Evolutionary conservation across 2,888 invertebrate genomes (phyloP).

Genomic region (Orchesellides sinensis): DNA sequence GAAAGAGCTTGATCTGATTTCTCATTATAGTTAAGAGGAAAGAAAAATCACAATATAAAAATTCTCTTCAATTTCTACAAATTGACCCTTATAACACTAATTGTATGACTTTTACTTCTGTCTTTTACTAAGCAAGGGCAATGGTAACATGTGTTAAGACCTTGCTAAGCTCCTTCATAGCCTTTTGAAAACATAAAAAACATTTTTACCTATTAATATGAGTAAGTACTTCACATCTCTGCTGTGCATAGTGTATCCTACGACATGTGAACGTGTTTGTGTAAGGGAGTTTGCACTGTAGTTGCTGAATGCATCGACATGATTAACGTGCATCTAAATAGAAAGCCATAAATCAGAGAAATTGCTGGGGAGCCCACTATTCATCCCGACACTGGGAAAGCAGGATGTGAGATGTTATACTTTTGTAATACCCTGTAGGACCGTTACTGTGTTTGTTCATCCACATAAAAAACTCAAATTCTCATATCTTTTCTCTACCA

Average conservation of each 20-base stretch:
- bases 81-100: conserved; percentile 41
- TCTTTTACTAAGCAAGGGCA: too few species aligned
- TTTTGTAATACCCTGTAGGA: background rate
- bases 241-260: background rate
- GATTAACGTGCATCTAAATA: conserved; percentile 70
- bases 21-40: background rate
- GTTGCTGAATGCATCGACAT: conserved; percentile 61
- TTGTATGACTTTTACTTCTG: conserved; percentile 34
- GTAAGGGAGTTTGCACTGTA: background rate
- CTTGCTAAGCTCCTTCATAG: too few species aligned
- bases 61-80: conserved; percentile 42
- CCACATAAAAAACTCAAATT: background rate
- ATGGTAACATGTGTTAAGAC: too few species aligned
- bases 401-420: background rate
- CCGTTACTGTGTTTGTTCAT: background rate
- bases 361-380: background rate
- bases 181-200: too few species aligned
- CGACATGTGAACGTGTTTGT: background rate
- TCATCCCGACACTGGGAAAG: conserved; percentile 11
- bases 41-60: background rate
- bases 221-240: too few species aligned
- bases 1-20: background rate
- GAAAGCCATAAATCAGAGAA: conserved; percentile 66
- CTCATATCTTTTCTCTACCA: conserved; percentile 27
- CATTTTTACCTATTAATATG: too few species aligned